Base-by-base conservation (phyloP, 2,888 invertebrate genomes). In the Apamea epomidion region DNA sequence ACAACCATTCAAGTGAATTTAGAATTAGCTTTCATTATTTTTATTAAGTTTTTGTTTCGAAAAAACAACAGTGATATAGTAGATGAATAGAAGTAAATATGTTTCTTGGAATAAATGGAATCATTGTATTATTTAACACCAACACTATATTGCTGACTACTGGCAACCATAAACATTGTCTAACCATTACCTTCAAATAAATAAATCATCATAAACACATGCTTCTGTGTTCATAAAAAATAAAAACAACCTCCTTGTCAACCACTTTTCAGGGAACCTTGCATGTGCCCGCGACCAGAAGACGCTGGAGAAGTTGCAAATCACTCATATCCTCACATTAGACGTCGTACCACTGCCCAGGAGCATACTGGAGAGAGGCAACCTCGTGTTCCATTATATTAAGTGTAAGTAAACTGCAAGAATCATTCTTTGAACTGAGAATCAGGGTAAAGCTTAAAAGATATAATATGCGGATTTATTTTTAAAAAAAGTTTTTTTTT, bases 281-380 rank as follows among this genome's bases (percentile, higher is more conserved):
- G 98, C 98, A 60, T 98, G 98, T 84, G 99, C 99, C 3, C 98
- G 98, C 60, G 98, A 98, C 92, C 95, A 98, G 84, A 97, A 98
- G 78, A 98, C 98, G 54, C 91, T 99, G 78, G 97, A 97, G 81
- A 97, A 97, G 72, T 96, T 98, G 48, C 97, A 98, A 87, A 98
- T 99, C 81, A 98, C 98, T 2, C 98, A 98, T 92, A 98, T 99
- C 88, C 96, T 99, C 71, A 99, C 99, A 0, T 97, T 99, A 81
- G 99, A 99, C 92, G 98, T 98, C 25, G 98, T 99, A 91, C 99
- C 99, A 0, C 94, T 99, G 87, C 99, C 99, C 0, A 96, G 98
- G 88, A 98, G 98, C 84, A 98, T 99, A 78, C 96, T 98, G 62
- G 98, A 98, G 88, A 95, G 98, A 62, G 97, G 91, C 10, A 97